Percentiles rank a stretch among this genome's conserved stretches.
Conservation (phyloP, 2,113 vertebrate species). For the Nothoprocta perdicaria region DNA sequence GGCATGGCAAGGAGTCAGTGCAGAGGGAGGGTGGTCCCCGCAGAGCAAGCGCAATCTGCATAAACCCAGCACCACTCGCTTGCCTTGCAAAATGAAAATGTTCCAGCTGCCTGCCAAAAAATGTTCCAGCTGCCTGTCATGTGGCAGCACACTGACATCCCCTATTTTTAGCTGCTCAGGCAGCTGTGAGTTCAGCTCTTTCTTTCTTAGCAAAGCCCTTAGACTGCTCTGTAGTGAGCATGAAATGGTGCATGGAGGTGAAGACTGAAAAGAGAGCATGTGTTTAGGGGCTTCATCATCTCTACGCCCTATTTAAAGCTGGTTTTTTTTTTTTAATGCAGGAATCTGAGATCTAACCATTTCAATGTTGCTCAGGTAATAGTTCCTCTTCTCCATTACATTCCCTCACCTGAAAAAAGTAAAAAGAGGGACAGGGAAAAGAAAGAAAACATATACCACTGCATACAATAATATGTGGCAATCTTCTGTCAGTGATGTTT, state of each 20-base stretch:
- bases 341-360: background rate
- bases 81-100: conserved; percentile 40
- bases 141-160: background rate
- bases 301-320: background rate
- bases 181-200: background rate
- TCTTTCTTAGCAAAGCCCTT: background rate
- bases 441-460: background rate
- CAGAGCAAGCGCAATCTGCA: background rate
- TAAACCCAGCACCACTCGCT: background rate
- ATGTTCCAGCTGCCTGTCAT: conserved; percentile 26
- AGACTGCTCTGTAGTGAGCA: background rate
- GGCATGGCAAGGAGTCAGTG: fast-evolving
- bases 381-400: background rate
- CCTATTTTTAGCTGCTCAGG: conserved; percentile 51
- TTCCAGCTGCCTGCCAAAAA: conserved; percentile 37
- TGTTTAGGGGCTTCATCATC: background rate
- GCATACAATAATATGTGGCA: background rate
- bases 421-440: background rate
- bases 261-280: background rate
- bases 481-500: fast-evolving
- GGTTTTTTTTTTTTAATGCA: background rate
- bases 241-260: background rate
- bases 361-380: background rate
- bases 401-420: background rate
- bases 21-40: background rate